These are phyloP conservation scores for Drosophila burlai DNA, from an alignment of 1,140 invertebrate species.

Conservation along the genomic window DNA sequence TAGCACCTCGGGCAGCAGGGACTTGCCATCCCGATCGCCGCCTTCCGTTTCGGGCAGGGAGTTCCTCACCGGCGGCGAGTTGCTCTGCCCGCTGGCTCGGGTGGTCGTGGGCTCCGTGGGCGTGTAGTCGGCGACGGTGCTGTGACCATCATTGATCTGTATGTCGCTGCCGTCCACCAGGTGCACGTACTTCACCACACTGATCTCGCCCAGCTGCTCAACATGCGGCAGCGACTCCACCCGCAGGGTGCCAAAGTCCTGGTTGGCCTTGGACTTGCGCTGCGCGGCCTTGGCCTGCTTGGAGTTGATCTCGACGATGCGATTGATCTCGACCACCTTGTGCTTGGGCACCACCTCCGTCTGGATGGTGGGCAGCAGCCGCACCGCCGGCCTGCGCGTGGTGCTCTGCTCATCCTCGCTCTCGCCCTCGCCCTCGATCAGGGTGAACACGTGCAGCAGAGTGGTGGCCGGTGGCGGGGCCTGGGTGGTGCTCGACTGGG, in stretches of 20 bases:
- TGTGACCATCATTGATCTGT: conserved; percentile 81
- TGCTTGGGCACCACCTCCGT: conserved; percentile 81
- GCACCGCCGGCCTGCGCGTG: conserved; percentile 17
- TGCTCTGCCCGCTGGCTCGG: background rate
- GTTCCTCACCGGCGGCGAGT: conserved; percentile 62
- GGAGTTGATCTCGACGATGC: conserved; percentile 88
- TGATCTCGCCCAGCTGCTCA: conserved; percentile 89
- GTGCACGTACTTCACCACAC: conserved; percentile 88
- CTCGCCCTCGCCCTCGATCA: conserved; percentile 76
- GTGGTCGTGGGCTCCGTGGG: conserved; percentile 63
- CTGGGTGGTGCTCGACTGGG: conserved; percentile 40
- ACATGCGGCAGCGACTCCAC: conserved; percentile 87
- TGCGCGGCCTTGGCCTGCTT: conserved; percentile 87
- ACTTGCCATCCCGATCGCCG: conserved; percentile 73
- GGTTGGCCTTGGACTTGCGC: conserved; percentile 87
- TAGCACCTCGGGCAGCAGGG: conserved; percentile 75
- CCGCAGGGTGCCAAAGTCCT: conserved; percentile 83
- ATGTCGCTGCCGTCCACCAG: conserved; percentile 85
- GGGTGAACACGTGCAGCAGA: conserved; percentile 86
- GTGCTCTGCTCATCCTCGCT: conserved; percentile 29
- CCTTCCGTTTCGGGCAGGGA: conserved; percentile 47
- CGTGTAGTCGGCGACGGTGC: conserved; percentile 81
- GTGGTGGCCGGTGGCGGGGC: conserved; percentile 85
- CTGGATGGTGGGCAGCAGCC: conserved; percentile 11
- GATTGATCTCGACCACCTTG: conserved; percentile 88